A percentile compares a stretch with the other conserved stretches of the same genome.
Conservation (phyloP, 2,113 vertebrate genomes). For the Pantherophis guttatus region DNA sequence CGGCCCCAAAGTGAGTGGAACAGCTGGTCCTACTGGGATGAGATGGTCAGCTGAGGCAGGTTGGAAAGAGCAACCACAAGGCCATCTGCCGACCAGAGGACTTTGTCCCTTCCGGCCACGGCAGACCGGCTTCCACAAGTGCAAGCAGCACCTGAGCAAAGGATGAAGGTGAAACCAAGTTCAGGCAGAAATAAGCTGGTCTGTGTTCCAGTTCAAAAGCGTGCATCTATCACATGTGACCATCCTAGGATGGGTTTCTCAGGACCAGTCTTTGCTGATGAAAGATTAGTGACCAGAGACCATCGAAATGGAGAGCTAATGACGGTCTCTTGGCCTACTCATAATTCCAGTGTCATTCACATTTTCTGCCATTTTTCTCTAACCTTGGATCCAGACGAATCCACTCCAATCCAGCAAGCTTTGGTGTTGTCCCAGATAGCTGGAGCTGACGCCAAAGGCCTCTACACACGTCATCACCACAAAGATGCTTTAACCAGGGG, state of each 20-base stretch:
- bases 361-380: neutral
- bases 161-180: constrained; percentile 78
- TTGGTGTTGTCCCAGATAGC: neutral
- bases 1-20: constrained; percentile 90
- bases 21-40: constrained; percentile 94
- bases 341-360: neutral
- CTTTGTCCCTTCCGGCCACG: constrained; percentile 82
- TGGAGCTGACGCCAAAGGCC: neutral
- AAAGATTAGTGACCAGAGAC: neutral
- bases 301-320: neutral
- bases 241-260: neutral
- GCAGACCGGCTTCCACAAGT: constrained; percentile 86
- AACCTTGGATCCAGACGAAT: neutral
- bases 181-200: constrained; percentile 47
- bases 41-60: constrained; percentile 91
- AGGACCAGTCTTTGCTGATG: neutral
- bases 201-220: constrained; percentile 34
- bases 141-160: constrained; percentile 68
- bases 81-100: constrained; percentile 97
- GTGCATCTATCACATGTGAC: neutral
- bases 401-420: neutral
- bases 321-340: neutral
- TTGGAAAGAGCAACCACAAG: constrained; percentile 91
- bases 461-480: neutral
- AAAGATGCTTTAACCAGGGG: neutral